Evolutionary conservation across 1,140 invertebrate species (phyloP).

Genomic region (Ectropis grisescens): DNA sequence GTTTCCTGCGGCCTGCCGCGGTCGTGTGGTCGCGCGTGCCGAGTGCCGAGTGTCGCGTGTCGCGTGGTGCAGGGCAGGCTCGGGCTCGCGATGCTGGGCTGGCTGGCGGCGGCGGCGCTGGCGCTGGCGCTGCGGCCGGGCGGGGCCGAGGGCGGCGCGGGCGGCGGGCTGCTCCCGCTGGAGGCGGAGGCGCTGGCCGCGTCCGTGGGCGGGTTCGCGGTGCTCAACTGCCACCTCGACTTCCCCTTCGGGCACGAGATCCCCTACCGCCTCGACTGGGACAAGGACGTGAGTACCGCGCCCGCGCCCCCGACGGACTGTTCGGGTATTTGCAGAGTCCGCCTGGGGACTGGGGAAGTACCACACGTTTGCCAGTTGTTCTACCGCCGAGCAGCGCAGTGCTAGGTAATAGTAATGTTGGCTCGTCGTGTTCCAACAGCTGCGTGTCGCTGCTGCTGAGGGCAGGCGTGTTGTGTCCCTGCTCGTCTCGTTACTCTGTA

Average conservation of each 20-base stretch:
- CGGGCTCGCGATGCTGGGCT: background rate
- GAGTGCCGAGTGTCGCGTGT: conserved; percentile 4
- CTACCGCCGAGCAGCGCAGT: no score
- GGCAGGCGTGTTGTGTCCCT: no score
- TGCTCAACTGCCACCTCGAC: conserved; percentile 91
- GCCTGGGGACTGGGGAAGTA: no score
- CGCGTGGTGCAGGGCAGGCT: background rate
- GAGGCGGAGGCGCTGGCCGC: conserved; percentile 77
- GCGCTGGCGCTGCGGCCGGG: conserved; percentile 10
- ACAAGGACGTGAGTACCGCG: conserved; percentile 84
- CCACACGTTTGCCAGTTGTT: no score
- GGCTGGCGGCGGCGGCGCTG: conserved; percentile 1
- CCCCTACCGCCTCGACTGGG: conserved; percentile 92
- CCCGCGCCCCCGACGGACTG: no score
- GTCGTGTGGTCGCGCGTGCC: conserved; percentile 12
- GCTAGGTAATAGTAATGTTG: no score
- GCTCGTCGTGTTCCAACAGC: no score
- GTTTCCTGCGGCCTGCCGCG: conserved; percentile 21
- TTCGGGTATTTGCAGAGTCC: no score
- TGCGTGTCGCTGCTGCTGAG: no score
- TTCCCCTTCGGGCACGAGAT: conserved; percentile 90
- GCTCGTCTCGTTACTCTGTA: no score
- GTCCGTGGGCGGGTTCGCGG: conserved; percentile 86
- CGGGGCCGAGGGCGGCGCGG: conserved; percentile 3
- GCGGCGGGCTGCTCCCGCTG: conserved; percentile 26